phyloP scores from a whole-genome alignment of 1,140 invertebrate genomes.

The Galleria mellonella region DNA sequence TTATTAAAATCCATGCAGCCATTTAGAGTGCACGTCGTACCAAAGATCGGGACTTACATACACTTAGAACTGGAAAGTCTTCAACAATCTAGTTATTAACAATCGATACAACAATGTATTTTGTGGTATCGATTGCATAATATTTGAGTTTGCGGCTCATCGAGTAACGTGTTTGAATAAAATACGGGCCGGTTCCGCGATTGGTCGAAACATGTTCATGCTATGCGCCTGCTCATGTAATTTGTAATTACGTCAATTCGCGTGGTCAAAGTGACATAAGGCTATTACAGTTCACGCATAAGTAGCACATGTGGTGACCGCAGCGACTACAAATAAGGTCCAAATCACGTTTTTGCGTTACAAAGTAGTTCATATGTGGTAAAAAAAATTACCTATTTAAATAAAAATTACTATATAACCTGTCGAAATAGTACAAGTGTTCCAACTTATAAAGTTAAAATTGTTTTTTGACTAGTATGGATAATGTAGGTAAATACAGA shows the following conservation, averaged over 20 bases:
- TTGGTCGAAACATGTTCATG: conserved; percentile 20
- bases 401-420: no score
- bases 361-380: no score
- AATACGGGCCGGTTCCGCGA: conserved; percentile 21
- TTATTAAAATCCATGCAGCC: no score
- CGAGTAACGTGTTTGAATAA: conserved; percentile 35
- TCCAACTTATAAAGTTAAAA: no score
- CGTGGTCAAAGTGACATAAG: conserved; percentile 64
- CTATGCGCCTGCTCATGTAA: conserved; percentile 37
- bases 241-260: conserved; percentile 59
- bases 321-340: conserved; percentile 25
- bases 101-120: background rate
- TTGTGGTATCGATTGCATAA: conserved; percentile 13
- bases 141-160: conserved; percentile 19
- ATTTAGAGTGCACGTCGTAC: no score
- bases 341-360: background rate
- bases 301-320: conserved; percentile 12
- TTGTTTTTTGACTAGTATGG: no score
- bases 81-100: no score
- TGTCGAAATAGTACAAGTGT: no score
- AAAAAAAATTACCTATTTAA: no score
- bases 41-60: no score
- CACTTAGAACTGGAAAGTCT: no score
- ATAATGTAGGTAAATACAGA: no score
- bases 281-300: conserved; percentile 39